Base-by-base conservation (phyloP, 2,888 invertebrate genomes). In the Neocrepidodera transversa region DNA sequence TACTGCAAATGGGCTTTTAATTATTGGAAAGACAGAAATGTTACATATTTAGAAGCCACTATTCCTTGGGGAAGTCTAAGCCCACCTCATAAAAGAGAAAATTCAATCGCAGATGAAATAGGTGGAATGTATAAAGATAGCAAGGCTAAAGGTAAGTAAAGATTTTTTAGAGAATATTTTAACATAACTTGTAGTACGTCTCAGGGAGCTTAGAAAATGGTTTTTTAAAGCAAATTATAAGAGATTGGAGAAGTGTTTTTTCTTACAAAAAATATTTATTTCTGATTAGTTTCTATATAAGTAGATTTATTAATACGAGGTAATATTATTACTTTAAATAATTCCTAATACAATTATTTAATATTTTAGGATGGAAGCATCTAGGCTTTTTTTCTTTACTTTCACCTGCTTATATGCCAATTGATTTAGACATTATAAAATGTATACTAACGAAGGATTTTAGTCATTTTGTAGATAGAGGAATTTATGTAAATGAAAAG, bases 391-490 rank as follows among this genome's bases (percentile, higher is more conserved):
- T 52, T 11, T 23, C 18, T 5, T 20, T 59, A 11, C 28, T 43
- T 11, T 3, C 30, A 1, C 51, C 57, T 11, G n/a, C 30, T 7
- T 62, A 49, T n/a, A 20, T 64, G 40, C 50, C 62, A 2, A 7
- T 70, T 1, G 70, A 73, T 64, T 54, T 71, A 13, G 71, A 74
- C 10, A 58, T 67, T 26, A 32, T 70, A 7, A n/a, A n/a, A n/a
- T n/a, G n/a, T n/a, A n/a, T n/a, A n/a, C n/a, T n/a, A n/a, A n/a
- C n/a, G n/a, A n/a, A 82, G 63, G 87, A 87, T 67, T 88, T 86
- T 64, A 77, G 77, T 2, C 77, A 84, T 69, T 88, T 88, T 60
- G 82, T 83, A 69, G 85, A 87, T 57, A 84, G 86, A 48, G 87
- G 86, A 0, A 74, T 83, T 10, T 84, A 83, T 67, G 78, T 74